phyloP scores from a whole-genome alignment of 2,797 vertebrate species.

The Rhynchonycteris naso region DNA sequence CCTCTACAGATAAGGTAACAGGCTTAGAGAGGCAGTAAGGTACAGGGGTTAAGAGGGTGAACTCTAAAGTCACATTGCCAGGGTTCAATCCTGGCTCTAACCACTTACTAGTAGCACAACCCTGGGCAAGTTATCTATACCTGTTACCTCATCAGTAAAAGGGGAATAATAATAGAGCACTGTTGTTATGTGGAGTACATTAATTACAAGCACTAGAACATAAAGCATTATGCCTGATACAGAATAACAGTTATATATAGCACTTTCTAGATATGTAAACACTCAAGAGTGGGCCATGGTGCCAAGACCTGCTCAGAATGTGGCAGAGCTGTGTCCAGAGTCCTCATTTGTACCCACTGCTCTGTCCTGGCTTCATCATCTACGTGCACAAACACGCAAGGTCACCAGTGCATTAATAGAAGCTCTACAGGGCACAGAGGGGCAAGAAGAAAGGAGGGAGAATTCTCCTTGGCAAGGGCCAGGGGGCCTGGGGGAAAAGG shows the following conservation, averaged over 20 bases:
- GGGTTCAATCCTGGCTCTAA: background rate
- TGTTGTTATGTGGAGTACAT: background rate
- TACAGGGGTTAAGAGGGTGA: background rate
- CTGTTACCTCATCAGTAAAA: background rate
- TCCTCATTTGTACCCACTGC: background rate
- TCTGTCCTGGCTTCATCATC: background rate
- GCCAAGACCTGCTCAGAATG: background rate
- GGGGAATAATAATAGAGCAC: background rate
- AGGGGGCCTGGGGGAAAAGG: background rate
- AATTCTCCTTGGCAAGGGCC: background rate
- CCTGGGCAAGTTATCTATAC: background rate
- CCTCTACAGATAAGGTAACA: background rate
- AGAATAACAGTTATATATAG: accelerated
- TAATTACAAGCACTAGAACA: background rate
- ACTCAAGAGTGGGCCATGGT: background rate
- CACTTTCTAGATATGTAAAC: background rate
- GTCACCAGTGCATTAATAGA: background rate
- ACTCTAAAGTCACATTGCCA: background rate
- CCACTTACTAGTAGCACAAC: no score
- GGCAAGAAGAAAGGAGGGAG: background rate
- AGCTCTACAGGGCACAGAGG: background rate
- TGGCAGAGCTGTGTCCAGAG: background rate
- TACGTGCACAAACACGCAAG: no score
- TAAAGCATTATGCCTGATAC: background rate
- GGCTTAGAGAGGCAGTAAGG: background rate